Base-by-base conservation (phyloP, 2,888 invertebrate genomes). In the Serripes groenlandicus region DNA sequence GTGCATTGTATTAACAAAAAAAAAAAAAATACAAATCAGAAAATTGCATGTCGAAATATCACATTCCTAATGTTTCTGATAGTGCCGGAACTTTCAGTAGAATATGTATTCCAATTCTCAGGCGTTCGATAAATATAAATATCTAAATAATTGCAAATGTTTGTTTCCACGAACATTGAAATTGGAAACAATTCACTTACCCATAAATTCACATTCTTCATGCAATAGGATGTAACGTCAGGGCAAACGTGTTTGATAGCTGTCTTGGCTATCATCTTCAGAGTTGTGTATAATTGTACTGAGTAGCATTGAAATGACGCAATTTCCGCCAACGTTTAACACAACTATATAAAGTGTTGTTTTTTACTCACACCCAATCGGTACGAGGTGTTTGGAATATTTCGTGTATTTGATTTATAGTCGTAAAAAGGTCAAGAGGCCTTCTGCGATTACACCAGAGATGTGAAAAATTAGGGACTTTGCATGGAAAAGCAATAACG, bases 161-260 rank as follows among this genome's bases (percentile, higher is more conserved):
- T 26, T 21, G 66, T 35, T 7, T 28, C 54, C 18, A 35, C 28
- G 42, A 78, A 78, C 21, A 42, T 18, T n/a, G 4, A 4, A 3
- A 32, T 1, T 3, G 78, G 73, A 9, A 26, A 35, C 4, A 49
- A 26, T 23, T 78, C 78, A 21, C 54, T 32, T 26, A 73, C 23
- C 78, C 78, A 78, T 7, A 78, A 26, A 1, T 73, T 30, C 11
- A 78, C 49, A 42, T 78, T 78, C 34, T 78, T 78, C 66, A 78
- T 68, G 2, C 66, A 26, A 26, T 72, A 78, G 11, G 78, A 73
- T 42, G 78, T 66, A 5, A 73, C 28, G 11, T 54, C 66, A 21
- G 23, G 28, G 21, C 68, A 66, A 5, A 54, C 23, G 2, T 30
- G 66, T 58, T 56, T 72, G 9, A 78, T 37, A 34, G 56, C 56